These are phyloP conservation scores for Pseudobourletiella spinata DNA, from an alignment of 1,140 invertebrate genomes.

Conservation along the genomic window DNA sequence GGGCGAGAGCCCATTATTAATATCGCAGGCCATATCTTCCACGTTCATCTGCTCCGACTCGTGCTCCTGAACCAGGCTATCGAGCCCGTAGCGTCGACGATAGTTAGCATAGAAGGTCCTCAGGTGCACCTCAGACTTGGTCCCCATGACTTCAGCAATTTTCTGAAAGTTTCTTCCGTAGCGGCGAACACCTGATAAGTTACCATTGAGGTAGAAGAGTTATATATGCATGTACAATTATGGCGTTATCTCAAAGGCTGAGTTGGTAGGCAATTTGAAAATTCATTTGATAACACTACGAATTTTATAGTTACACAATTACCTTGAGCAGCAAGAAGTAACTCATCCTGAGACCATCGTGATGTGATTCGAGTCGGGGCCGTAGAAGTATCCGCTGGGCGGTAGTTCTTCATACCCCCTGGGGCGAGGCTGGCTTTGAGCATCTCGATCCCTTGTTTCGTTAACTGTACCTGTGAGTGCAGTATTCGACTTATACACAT, in stretches of 20 bases:
- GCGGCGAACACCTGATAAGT: constrained; percentile 59
- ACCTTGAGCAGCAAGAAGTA: constrained; percentile 81
- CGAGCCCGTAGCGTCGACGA: constrained; percentile 78
- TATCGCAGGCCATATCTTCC: not conserved
- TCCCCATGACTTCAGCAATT: constrained; percentile 89
- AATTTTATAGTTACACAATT: constrained; percentile 11
- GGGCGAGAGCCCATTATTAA: not conserved
- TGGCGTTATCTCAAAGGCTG: not conserved
- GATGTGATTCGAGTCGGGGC: constrained; percentile 66
- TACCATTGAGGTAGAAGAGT: not conserved
- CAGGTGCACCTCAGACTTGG: constrained; percentile 87
- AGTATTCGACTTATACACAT: too few relatives aligned
- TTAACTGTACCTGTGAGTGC: constrained; percentile 80
- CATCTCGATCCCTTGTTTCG: constrained; percentile 83
- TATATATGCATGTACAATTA: constrained; percentile 13
- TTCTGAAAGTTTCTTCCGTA: constrained; percentile 94
- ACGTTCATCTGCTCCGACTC: constrained; percentile 13
- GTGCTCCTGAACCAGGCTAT: constrained; percentile 52
- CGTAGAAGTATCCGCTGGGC: constrained; percentile 43
- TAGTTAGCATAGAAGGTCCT: constrained; percentile 85
- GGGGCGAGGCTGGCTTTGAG: constrained; percentile 61
- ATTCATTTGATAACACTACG: too few relatives aligned
- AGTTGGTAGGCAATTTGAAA: too few relatives aligned
- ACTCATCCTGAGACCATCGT: constrained; percentile 87
- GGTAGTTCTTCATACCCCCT: constrained; percentile 62